Evolutionary conservation across 37 sponge, comb jelly and placozoan genomes (phyloP).

Genomic region (Hexactinellida sp.): DNA sequence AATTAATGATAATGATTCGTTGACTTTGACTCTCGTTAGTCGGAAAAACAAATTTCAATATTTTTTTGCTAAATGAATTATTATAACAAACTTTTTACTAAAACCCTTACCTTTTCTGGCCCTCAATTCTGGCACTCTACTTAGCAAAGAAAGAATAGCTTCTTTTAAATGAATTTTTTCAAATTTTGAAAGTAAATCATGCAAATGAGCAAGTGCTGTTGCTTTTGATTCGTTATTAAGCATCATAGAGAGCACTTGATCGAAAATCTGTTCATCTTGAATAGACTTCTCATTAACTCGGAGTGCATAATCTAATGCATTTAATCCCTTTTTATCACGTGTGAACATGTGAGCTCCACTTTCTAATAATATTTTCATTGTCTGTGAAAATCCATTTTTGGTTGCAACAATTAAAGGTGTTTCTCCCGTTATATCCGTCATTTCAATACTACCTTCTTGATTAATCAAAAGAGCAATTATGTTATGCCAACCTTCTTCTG

Average conservation of each 20-base stretch:
- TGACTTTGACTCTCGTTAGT: no score
- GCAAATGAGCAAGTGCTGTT: not conserved
- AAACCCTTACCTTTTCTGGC: not conserved
- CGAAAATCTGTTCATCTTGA: not conserved
- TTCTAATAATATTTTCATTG: not conserved
- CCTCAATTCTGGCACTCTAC: not conserved
- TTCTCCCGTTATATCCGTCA: not conserved
- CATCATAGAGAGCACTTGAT: not conserved
- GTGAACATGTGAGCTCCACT: not conserved
- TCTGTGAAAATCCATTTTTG: not conserved
- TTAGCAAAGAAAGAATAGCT: not conserved
- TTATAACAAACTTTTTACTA: not conserved
- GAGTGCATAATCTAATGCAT: not conserved
- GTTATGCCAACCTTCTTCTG: constrained; percentile 10
- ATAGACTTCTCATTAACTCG: not conserved
- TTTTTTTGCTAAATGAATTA: not conserved
- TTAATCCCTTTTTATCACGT: not conserved
- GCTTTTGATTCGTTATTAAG: not conserved
- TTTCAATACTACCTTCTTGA: not conserved
- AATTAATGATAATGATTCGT: no score
- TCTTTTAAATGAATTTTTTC: not conserved
- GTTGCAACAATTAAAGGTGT: constrained; percentile 2
- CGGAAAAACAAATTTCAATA: not conserved
- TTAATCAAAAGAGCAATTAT: not conserved
- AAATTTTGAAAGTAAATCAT: not conserved